phyloP scores from a whole-genome alignment of 2,888 invertebrate species.

The Hetaerina titia region DNA sequence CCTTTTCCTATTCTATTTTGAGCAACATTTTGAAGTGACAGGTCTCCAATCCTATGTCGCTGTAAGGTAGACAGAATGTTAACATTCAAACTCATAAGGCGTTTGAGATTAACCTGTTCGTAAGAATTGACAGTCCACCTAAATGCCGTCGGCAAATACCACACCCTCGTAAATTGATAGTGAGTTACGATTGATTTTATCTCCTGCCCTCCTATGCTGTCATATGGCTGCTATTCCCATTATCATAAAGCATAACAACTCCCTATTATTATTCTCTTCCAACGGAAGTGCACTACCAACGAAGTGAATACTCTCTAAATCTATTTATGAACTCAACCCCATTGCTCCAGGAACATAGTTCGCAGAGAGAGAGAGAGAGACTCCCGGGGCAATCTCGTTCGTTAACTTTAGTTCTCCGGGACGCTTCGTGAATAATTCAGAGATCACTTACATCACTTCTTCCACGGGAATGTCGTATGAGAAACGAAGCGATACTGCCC shows the following conservation, averaged over 20 bases:
- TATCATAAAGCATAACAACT: neutral
- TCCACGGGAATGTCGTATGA: neutral
- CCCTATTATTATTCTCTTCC: neutral
- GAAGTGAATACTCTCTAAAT: neutral
- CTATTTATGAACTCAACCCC: neutral
- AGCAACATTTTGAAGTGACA: too few species aligned
- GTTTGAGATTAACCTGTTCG: too few species aligned
- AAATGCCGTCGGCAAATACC: too few species aligned
- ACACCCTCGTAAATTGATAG: too few species aligned
- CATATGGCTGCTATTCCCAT: too few species aligned
- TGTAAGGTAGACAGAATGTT: too few species aligned
- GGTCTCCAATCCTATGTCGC: too few species aligned
- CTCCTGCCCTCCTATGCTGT: too few species aligned
- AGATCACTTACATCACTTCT: neutral
- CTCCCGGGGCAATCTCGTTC: neutral
- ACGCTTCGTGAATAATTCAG: slow-evolving; percentile 52
- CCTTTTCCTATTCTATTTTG: too few species aligned
- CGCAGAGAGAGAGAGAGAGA: neutral
- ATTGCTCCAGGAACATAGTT: neutral
- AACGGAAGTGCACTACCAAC: neutral
- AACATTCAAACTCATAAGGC: too few species aligned
- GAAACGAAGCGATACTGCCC: neutral
- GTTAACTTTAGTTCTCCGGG: neutral
- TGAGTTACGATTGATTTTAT: too few species aligned
- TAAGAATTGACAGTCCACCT: too few species aligned